Base-by-base conservation (phyloP, 2,888 invertebrate species). In the Antitype chi region DNA sequence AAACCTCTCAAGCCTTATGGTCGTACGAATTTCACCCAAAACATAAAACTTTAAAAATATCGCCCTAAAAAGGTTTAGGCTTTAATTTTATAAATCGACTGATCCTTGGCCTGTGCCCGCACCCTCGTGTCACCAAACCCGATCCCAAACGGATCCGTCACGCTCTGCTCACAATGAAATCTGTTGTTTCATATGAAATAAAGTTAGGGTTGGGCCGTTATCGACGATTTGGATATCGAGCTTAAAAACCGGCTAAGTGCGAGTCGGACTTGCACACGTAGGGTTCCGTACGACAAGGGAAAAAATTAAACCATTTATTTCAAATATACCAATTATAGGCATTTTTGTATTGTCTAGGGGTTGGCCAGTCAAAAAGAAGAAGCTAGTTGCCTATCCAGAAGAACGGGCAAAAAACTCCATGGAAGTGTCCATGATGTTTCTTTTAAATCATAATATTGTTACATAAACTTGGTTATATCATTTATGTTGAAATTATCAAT, bases 111-210 rank as follows among this genome's bases (percentile, higher is more conserved):
- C 91, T 89, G 79, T 87, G 88, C 92, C 92, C 92, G 90, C 90
- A 91, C 91, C 87, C 89, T 86, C 81, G 78, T 82, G 87, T 89
- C 91, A 90, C 87, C 87, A 86, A 89, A 88, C 90, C 88, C 91
- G 90, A 89, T 89, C 91, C 89, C 89, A 93, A 94, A 94, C 91
- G 94, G 89, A 95, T 95, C 92, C 92, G 94, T 95, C 94, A 95
- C 93, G 93, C 92, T 89, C 84, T 85, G 88, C 87, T 89, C 88
- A 85, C 83, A 86, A 89, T 90, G 84, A 91, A 92, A 92, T 92
- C 92, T 90, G 92, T 93, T 94, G 93, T 94, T 93, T 92, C 89
- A 90, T 91, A 85, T 84, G 80, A 85, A 28, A 70, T 57, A 25
- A 68, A 53, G 55, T 20, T 86, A 92, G 88, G 76, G 91, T 85